Base-by-base conservation (phyloP, 2,888 invertebrate genomes). In the Diplolepis rosae region DNA sequence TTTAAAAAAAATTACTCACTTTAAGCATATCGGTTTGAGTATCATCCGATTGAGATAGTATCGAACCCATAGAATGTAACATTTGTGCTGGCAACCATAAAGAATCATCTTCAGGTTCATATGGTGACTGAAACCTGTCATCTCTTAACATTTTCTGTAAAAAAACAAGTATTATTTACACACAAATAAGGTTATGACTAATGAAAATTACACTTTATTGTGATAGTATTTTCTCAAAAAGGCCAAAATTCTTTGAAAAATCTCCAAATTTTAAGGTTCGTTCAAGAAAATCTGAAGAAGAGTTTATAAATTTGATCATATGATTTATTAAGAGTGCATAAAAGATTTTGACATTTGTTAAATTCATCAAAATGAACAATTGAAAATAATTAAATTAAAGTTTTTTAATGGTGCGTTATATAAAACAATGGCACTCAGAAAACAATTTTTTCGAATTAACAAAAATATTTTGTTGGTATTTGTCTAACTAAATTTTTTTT, bases 41-140 rank as follows among this genome's bases (percentile, higher is more conserved):
- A 79, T 98, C 97, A 83, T 97, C 97, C 69, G 95, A 90, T 84
- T 96, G 93, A 77, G 93, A 92, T 82, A 94, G 92, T 84, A 95
- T 93, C 0, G 94, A 94, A 24, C 95, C 93, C 68, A 98, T 95
- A 1, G 97, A 94, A 77, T 95, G 93, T 42, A 98, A 91, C 70
- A 98, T 91, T 89, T 98, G 98, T 1, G 96, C 95, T 4, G 98
- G 97, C 85, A 98, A 91, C 97, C 97, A 97, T 54, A 96, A 90
- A 0, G 96, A 96, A 89, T 97, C 97, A 87, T 96, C 95, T 89
- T 97, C 97, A 0, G 95, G 95, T 86, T 97, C 97, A 77, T 95
- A 93, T 27, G 95, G 95, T 18, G 96, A 93, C 87, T 97, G 96
- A 87, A 98, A 97, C 70, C 97, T 92, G 86, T 97, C 96, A 89